Evolutionary conservation across 2,888 invertebrate species (phyloP).

Genomic region (Diloba caeruleocephala): DNA sequence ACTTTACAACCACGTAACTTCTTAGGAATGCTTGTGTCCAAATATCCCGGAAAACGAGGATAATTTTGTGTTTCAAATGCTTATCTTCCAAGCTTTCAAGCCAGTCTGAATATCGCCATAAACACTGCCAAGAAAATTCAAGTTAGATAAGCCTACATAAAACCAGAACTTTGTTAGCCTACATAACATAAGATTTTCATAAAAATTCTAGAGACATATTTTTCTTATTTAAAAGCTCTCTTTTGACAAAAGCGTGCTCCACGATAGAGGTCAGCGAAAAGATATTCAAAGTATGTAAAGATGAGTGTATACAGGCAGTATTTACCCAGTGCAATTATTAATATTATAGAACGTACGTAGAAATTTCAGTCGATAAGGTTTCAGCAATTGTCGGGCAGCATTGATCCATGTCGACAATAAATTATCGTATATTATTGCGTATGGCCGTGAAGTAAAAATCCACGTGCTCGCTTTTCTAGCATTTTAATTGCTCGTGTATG

Average conservation of each 20-base stretch:
- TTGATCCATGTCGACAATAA: too few species aligned
- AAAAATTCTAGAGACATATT: conserved; percentile 35
- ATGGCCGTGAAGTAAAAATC: too few species aligned
- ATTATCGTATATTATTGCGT: too few species aligned
- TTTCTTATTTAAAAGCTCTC: conserved; percentile 32
- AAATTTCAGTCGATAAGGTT: too few species aligned
- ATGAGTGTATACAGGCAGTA: too few species aligned
- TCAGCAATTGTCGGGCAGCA: too few species aligned
- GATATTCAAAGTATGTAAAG: conserved; percentile 13
- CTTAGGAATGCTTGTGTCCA: conserved; percentile 37
- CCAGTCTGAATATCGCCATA: conserved; percentile 46
- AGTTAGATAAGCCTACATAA: conserved; percentile 51
- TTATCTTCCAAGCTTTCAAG: conserved; percentile 47
- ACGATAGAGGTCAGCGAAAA: conserved; percentile 23
- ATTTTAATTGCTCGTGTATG: too few species aligned
- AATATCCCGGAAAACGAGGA: conserved; percentile 33
- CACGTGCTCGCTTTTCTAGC: too few species aligned
- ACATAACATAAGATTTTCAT: conserved; percentile 35
- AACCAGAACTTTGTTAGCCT: conserved; percentile 45
- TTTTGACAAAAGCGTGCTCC: conserved; percentile 32
- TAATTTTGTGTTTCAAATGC: conserved; percentile 51
- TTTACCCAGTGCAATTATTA: too few species aligned
- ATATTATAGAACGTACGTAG: too few species aligned
- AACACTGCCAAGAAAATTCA: conserved; percentile 44
- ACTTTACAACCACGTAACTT: conserved; percentile 36